Percentiles rank a stretch among this genome's conserved stretches.
phyloP scores from a whole-genome alignment of 2,888 invertebrate genomes.

The Encarsia formosa region DNA sequence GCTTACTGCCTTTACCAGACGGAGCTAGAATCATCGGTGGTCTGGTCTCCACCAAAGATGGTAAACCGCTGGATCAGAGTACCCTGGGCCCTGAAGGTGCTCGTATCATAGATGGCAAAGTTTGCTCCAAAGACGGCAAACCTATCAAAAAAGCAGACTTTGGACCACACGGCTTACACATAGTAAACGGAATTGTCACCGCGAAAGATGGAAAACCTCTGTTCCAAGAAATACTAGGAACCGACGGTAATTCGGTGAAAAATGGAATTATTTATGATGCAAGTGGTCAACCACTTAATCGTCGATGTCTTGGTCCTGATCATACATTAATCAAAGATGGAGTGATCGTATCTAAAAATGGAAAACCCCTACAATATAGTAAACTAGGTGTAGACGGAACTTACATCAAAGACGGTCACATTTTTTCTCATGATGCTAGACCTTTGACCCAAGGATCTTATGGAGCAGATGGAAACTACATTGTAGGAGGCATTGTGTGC shows the following conservation, averaged over 20 bases:
- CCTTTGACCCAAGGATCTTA: constrained; percentile 42
- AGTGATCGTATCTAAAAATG: constrained; percentile 41
- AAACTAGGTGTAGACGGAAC: constrained; percentile 41
- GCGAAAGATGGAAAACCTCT: constrained; percentile 42
- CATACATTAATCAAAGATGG: constrained; percentile 43
- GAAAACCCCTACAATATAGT: constrained; percentile 40
- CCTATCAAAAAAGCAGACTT: constrained; percentile 44
- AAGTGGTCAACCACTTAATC: constrained; percentile 35
- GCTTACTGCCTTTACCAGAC: constrained; percentile 43
- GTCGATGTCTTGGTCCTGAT: constrained; percentile 39
- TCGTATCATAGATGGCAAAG: constrained; percentile 40
- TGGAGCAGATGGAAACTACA: constrained; percentile 42
- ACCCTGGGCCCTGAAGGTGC: constrained; percentile 40
- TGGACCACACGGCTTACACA: constrained; percentile 41
- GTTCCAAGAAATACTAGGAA: constrained; percentile 37
- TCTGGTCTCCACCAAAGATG: constrained; percentile 43
- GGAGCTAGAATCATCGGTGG: constrained; percentile 42
- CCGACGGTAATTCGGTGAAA: constrained; percentile 36
- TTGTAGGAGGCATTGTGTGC: constrained; percentile 46
- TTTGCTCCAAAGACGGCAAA: constrained; percentile 41
- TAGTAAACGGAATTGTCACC: constrained; percentile 38
- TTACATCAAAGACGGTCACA: constrained; percentile 44
- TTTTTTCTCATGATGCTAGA: constrained; percentile 40
- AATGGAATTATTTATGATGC: constrained; percentile 40
- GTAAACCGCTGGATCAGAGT: constrained; percentile 42